These are phyloP conservation scores for Picus viridis DNA, from an alignment of 2,797 vertebrate genomes.

Conservation along the genomic window DNA sequence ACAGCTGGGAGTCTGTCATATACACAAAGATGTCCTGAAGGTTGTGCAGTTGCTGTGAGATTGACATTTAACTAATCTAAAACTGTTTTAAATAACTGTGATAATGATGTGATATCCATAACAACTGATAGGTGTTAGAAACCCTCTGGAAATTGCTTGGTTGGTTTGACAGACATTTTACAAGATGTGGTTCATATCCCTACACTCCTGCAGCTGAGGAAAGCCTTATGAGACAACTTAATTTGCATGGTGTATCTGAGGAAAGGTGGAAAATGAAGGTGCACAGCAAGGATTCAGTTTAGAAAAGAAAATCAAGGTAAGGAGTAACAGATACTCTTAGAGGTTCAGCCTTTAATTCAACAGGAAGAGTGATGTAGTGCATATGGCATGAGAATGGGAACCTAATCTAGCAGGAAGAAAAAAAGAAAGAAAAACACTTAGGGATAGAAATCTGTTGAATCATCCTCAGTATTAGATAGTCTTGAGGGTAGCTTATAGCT, in stretches of 20 bases:
- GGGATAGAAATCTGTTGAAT: background rate
- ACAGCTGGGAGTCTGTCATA: background rate
- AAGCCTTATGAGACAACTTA: background rate
- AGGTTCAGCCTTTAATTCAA: background rate
- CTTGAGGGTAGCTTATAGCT: background rate
- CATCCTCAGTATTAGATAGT: background rate
- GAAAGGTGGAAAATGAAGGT: background rate
- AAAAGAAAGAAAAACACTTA: background rate
- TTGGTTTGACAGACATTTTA: constrained; percentile 33
- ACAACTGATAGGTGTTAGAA: constrained; percentile 58
- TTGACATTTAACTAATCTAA: constrained; percentile 68
- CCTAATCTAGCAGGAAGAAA: background rate
- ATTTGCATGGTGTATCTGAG: background rate
- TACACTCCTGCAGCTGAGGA: background rate
- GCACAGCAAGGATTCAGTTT: background rate
- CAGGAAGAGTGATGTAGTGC: background rate
- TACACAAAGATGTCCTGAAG: constrained; percentile 35
- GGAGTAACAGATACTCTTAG: background rate
- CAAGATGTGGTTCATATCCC: background rate
- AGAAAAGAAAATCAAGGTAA: background rate
- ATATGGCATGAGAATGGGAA: background rate
- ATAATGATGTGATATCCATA: constrained; percentile 47
- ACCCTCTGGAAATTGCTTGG: constrained; percentile 19
- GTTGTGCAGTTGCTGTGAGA: constrained; percentile 34
- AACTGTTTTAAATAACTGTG: constrained; percentile 50